A percentile compares a stretch with the other conserved stretches of the same genome.
phyloP scores from a whole-genome alignment of 2,113 vertebrate species.

The Lycaon pictus region DNA sequence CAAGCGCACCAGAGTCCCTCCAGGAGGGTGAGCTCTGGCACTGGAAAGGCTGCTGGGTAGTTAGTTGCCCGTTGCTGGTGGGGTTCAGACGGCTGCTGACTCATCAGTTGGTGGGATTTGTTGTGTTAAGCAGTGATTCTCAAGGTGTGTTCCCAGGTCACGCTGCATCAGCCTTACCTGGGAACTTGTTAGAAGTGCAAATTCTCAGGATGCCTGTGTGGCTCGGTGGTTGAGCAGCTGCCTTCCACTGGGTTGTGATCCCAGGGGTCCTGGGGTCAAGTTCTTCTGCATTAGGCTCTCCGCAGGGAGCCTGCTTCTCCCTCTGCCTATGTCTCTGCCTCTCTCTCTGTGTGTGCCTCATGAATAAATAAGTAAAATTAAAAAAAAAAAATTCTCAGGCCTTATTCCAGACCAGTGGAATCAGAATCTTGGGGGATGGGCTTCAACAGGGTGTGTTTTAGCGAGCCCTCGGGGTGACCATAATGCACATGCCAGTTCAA shows the following conservation, averaged over 20 bases:
- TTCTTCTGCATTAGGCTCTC: too few species aligned
- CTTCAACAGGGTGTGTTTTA: not conserved
- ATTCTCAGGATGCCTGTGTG: not conserved
- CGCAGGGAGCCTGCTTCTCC: too few species aligned
- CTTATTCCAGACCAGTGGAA: not conserved
- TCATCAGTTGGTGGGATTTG: not conserved
- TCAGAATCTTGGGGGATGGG: not conserved
- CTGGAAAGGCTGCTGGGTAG: not conserved
- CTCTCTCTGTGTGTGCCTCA: too few species aligned
- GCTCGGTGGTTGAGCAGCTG: too few species aligned
- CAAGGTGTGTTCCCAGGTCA: not conserved
- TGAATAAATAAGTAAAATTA: too few species aligned
- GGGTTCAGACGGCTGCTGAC: not conserved
- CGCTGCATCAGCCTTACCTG: not conserved
- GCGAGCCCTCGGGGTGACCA: not conserved
- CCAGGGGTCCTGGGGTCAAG: too few species aligned
- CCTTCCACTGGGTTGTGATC: too few species aligned
- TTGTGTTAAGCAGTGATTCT: not conserved
- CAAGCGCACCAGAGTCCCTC: not conserved
- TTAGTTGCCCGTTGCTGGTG: not conserved
- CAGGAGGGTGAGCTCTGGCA: not conserved
- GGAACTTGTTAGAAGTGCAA: not conserved
- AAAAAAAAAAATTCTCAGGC: not conserved
- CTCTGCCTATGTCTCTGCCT: too few species aligned
- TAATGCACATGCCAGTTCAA: rapidly evolving